These are phyloP conservation scores for Vidua macroura DNA, from an alignment of 2,113 vertebrate species.

Conservation along the genomic window DNA sequence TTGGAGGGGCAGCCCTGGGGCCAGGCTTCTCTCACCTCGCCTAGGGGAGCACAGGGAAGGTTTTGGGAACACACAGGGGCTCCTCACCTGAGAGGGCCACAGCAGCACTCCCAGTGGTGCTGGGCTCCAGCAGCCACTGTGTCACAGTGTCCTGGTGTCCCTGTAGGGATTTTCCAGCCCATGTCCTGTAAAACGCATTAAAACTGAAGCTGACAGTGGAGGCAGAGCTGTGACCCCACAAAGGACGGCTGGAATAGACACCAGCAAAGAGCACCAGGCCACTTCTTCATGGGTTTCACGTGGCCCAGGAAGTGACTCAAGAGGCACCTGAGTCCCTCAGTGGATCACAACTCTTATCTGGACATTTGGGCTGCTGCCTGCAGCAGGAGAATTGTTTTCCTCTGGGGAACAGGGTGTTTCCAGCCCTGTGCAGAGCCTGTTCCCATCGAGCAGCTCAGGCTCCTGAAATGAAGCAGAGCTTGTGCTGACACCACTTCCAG, in stretches of 20 bases:
- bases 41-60: not conserved
- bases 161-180: not conserved
- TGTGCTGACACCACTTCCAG: not conserved
- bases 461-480: constrained; percentile 29
- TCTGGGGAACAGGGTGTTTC: not conserved
- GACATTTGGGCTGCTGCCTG: not conserved
- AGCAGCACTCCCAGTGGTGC: not conserved
- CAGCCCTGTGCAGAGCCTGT: not conserved
- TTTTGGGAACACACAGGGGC: not conserved
- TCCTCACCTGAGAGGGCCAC: not conserved
- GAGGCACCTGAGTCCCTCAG: not conserved
- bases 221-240: not conserved
- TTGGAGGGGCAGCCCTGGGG: not conserved
- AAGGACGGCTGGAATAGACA: not conserved
- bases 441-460: not conserved
- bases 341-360: not conserved
- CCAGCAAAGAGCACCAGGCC: not conserved
- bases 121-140: not conserved
- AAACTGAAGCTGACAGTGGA: not conserved
- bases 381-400: not conserved
- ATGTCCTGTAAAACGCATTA: not conserved
- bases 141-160: not conserved
- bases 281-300: not conserved
- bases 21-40: accelerated
- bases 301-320: not conserved